Conservation (phyloP, 2,113 vertebrate species). For the Engraulis encrasicolus region DNA sequence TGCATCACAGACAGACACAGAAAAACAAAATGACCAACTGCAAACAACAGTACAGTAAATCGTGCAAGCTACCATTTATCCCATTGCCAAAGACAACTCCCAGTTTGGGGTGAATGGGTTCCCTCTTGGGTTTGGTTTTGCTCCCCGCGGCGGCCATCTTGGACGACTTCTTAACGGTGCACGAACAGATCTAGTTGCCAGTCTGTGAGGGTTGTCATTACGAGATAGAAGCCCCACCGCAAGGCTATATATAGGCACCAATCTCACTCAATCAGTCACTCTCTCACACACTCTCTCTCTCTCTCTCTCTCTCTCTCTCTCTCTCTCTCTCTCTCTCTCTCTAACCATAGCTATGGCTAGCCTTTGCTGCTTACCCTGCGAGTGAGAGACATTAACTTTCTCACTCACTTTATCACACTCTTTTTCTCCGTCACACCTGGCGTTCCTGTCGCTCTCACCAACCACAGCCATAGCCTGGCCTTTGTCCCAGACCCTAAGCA, state of each 20-base stretch:
- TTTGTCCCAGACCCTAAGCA: slow-evolving; percentile 43
- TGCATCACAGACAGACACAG: not conserved
- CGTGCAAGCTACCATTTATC: slow-evolving; percentile 6
- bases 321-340: too few species aligned
- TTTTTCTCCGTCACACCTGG: too few species aligned
- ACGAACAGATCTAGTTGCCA: slow-evolving; percentile 46
- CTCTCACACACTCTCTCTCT: not conserved
- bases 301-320: too few species aligned
- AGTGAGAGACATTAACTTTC: too few species aligned
- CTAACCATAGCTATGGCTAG: slow-evolving; percentile 45
- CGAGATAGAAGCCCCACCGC: slow-evolving; percentile 60
- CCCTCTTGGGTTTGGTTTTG: too few species aligned
- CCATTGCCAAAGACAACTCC: not conserved
- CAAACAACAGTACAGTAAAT: not conserved
- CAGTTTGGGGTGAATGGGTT: slow-evolving; percentile 31
- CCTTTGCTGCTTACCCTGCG: slow-evolving; percentile 44
- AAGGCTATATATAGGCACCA: slow-evolving; percentile 65
- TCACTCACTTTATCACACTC: too few species aligned
- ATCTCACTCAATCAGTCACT: slow-evolving; percentile 1
- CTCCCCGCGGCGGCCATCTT: slow-evolving; percentile 49
- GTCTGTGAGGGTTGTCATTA: slow-evolving; percentile 65
- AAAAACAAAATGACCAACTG: not conserved
- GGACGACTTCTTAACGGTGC: slow-evolving; percentile 46
- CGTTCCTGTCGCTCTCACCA: too few species aligned
- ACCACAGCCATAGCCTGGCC: slow-evolving; percentile 46